phyloP scores from a whole-genome alignment of 2,113 vertebrate species.

The Austrofundulus limnaeus region DNA sequence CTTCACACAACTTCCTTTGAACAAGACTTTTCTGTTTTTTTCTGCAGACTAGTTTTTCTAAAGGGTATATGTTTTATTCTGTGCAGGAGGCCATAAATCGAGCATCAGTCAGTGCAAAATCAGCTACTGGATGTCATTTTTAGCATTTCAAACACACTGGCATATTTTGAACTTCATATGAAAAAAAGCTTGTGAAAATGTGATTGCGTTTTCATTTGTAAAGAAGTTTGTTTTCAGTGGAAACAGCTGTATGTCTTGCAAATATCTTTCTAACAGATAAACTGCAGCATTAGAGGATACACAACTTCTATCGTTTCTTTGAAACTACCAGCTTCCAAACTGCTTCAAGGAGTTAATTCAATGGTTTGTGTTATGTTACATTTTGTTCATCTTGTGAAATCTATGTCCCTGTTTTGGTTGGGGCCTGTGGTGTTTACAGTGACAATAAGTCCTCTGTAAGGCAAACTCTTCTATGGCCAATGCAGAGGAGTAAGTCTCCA shows the following conservation, averaged over 20 bases:
- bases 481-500: no score
- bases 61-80: slow-evolving; percentile 10
- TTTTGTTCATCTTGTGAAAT: slow-evolving; percentile 1
- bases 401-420: background rate
- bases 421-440: no score
- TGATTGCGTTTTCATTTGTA: slow-evolving; percentile 34
- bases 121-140: slow-evolving; percentile 19
- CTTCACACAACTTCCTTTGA: slow-evolving; percentile 28
- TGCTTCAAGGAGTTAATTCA: background rate
- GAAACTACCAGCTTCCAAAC: slow-evolving; percentile 37
- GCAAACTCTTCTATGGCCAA: no score
- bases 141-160: slow-evolving; percentile 47
- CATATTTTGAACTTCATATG: slow-evolving; percentile 20
- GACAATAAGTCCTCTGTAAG: background rate
- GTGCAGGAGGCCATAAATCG: slow-evolving; percentile 2
- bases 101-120: slow-evolving; percentile 39
- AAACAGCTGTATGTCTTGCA: slow-evolving; percentile 50
- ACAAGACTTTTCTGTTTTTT: slow-evolving; percentile 15
- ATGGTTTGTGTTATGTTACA: background rate
- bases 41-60: slow-evolving; percentile 13
- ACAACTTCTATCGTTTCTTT: slow-evolving; percentile 23
- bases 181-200: slow-evolving; percentile 18
- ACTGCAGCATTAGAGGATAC: slow-evolving; percentile 39
- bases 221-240: slow-evolving; percentile 38
- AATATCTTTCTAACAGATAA: slow-evolving; percentile 53